phyloP scores from a whole-genome alignment of 2,888 invertebrate genomes.

The Adelphocoris suturalis region DNA sequence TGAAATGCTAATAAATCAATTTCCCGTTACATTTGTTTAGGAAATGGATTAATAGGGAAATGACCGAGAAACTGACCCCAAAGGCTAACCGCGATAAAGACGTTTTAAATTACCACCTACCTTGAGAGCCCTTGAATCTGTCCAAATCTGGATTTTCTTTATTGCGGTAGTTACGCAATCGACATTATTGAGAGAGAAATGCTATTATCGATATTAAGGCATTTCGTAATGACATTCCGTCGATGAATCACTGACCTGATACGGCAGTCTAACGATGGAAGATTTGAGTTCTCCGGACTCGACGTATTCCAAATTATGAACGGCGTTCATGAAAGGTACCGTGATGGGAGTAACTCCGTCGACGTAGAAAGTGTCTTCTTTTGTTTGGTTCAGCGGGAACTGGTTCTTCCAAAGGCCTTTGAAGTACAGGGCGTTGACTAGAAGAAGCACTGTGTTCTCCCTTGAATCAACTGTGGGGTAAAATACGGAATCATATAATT shows the following conservation, averaged over 20 bases:
- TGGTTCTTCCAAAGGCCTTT: conserved; percentile 88
- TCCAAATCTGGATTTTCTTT: no score
- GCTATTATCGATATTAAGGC: neutral
- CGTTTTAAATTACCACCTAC: no score
- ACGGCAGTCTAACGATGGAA: conserved; percentile 87
- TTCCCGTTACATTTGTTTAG: no score
- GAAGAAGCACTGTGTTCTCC: conserved; percentile 83
- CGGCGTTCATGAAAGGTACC: conserved; percentile 86
- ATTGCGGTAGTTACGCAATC: no score
- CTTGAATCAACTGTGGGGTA: conserved; percentile 79
- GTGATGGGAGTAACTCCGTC: conserved; percentile 79
- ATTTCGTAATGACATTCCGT: neutral
- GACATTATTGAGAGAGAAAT: no score
- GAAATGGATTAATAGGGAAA: no score
- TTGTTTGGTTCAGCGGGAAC: conserved; percentile 84
- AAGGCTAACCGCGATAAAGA: no score
- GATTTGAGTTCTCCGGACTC: conserved; percentile 84
- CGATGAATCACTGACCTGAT: conserved; percentile 80
- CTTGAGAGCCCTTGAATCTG: no score
- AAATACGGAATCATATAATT: neutral
- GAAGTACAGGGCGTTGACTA: conserved; percentile 89
- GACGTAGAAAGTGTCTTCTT: conserved; percentile 82
- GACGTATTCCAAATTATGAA: conserved; percentile 83
- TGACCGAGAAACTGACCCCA: no score
- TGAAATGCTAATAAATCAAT: no score